Conservation (phyloP, 2,113 vertebrate genomes). For the Irena cyanogastra region DNA sequence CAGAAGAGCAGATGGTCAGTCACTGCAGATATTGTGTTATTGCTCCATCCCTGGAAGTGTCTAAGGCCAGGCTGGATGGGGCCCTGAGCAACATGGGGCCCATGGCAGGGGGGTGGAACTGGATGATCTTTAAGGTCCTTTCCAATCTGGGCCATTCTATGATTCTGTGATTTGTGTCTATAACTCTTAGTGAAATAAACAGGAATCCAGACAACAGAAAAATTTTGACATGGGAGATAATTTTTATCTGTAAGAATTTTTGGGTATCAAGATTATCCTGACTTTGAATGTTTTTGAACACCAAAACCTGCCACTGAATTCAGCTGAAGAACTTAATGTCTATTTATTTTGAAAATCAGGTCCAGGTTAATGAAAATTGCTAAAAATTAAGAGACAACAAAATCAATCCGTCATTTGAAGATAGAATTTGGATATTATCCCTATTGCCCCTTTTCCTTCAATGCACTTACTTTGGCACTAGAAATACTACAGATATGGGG, state of each 20-base stretch:
- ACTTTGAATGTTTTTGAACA: not conserved
- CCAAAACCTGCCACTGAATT: not conserved
- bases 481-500: not conserved
- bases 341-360: not conserved
- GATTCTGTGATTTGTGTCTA: not conserved
- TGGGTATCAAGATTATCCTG: not conserved
- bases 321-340: not conserved
- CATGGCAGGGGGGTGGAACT: not conserved
- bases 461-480: not conserved
- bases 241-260: not conserved
- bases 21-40: not conserved
- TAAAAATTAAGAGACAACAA: not conserved
- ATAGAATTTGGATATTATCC: not conserved
- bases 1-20: not conserved
- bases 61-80: not conserved
- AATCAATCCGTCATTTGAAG: not conserved
- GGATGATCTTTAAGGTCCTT: not conserved
- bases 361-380: not conserved
- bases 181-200: not conserved
- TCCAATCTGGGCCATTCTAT: not conserved
- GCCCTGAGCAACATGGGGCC: not conserved
- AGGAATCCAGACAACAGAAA: not conserved
- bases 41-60: not conserved
- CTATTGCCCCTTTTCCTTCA: not conserved
- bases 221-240: not conserved